Percentiles rank a stretch among this genome's conserved stretches.
Evolutionary conservation across 1,140 invertebrate genomes (phyloP).

Genomic region (Berghia stephanieae): DNA sequence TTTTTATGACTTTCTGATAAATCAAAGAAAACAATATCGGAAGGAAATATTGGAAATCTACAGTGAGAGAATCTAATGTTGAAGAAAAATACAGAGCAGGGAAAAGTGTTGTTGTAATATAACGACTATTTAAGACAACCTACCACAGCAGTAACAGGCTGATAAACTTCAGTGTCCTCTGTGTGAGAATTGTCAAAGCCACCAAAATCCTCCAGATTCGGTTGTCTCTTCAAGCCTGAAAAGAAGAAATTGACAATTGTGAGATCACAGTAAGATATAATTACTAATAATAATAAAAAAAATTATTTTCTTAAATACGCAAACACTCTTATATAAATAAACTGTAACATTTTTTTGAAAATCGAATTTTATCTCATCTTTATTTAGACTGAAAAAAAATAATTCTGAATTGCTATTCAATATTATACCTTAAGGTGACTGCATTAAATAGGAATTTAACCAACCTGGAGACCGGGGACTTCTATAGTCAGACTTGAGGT

Average conservation of each 20-base stretch:
- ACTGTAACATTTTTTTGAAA: background rate
- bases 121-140: no score
- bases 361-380: background rate
- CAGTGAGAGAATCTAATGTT: no score
- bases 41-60: no score
- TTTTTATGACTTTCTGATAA: no score
- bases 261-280: background rate
- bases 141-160: slow-evolving; percentile 53
- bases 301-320: background rate
- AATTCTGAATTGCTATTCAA: no score
- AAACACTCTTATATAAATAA: background rate
- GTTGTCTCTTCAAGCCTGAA: slow-evolving; percentile 23
- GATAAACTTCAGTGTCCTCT: slow-evolving; percentile 54
- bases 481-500: slow-evolving; percentile 40
- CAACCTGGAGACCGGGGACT: slow-evolving; percentile 32
- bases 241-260: no score
- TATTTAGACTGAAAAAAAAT: background rate
- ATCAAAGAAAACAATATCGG: background rate
- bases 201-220: slow-evolving; percentile 13
- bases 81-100: no score
- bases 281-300: background rate
- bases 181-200: slow-evolving; percentile 57
- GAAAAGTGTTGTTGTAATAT: no score
- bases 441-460: background rate
- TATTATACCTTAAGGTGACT: no score